Conservation (phyloP, 2,888 invertebrate genomes). For the Cantharis rustica region DNA sequence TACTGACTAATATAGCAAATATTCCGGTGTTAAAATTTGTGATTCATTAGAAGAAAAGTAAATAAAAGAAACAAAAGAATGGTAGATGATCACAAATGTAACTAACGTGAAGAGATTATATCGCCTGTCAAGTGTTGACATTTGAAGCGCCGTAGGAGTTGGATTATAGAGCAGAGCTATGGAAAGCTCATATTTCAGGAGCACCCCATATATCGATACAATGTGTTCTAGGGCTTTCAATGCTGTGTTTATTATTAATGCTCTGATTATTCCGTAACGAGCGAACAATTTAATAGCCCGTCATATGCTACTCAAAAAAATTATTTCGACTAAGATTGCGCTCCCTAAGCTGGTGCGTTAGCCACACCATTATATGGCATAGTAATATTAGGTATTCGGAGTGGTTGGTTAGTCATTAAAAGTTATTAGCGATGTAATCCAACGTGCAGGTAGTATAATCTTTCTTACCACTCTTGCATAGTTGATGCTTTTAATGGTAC, state of each 20-base stretch:
- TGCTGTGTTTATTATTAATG: constrained; percentile 21
- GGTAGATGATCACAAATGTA: constrained; percentile 39
- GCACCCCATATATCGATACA: constrained; percentile 25
- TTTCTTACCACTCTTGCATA: constrained; percentile 29
- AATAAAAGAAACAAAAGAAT: constrained; percentile 42
- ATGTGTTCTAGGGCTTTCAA: constrained; percentile 14
- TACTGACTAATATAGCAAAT: too few species aligned
- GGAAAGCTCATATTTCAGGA: constrained; percentile 30
- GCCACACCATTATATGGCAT: background rate
- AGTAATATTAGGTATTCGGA: background rate
- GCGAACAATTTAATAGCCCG: constrained; percentile 4
- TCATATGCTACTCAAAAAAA: background rate
- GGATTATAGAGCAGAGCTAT: constrained; percentile 39
- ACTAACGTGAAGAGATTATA: constrained; percentile 44
- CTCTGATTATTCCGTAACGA: constrained; percentile 23
- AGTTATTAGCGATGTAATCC: constrained; percentile 22
- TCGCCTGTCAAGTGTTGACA: constrained; percentile 48
- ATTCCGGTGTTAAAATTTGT: background rate
- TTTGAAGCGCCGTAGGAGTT: constrained; percentile 44
- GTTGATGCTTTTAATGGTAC: constrained; percentile 27
- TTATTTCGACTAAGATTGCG: background rate
- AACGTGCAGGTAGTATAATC: constrained; percentile 21
- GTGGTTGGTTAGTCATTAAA: constrained; percentile 9
- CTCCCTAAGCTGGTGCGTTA: background rate
- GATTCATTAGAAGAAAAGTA: constrained; percentile 30